These are phyloP conservation scores for Salvelinus namaycush DNA, from an alignment of 2,113 vertebrate genomes.

Conservation along the genomic window DNA sequence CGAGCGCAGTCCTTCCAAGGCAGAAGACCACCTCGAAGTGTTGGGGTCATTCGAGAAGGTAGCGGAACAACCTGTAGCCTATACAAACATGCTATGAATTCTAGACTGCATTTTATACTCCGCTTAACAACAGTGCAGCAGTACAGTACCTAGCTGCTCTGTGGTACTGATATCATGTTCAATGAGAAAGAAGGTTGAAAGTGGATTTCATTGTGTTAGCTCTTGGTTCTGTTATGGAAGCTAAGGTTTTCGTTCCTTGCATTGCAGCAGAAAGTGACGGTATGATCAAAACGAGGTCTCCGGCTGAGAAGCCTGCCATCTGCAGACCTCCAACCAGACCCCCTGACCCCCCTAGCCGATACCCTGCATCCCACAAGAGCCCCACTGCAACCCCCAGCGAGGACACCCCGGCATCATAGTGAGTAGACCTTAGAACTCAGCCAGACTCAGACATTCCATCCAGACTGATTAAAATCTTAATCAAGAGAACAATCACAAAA, in stretches of 20 bases:
- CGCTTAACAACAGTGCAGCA: not conserved
- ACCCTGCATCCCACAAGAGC: conserved; percentile 67
- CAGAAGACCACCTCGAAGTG: conserved; percentile 68
- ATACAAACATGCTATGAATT: too few species aligned
- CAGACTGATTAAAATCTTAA: not conserved
- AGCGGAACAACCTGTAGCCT: conserved; percentile 1
- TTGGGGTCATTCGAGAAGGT: conserved; percentile 75
- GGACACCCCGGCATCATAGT: conserved; percentile 83
- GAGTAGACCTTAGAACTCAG: conserved; percentile 61
- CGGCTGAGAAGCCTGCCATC: conserved; percentile 82
- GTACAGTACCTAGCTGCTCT: not conserved
- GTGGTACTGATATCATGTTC: too few species aligned
- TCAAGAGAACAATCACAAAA: conserved; percentile 1
- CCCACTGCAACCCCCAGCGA: conserved; percentile 70
- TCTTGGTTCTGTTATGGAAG: not conserved
- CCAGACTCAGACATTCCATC: not conserved
- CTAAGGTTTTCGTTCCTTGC: conserved; percentile 12
- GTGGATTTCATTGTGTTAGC: not conserved
- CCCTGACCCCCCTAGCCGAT: conserved; percentile 85
- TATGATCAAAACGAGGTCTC: conserved; percentile 69
- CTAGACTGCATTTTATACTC: too few species aligned
- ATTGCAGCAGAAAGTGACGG: conserved; percentile 69
- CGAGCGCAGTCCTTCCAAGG: conserved; percentile 74
- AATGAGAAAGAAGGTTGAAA: not conserved
- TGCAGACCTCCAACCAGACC: conserved; percentile 88